Evolutionary conservation across 2,113 vertebrate genomes (phyloP).

Genomic region (Garra rufa): DNA sequence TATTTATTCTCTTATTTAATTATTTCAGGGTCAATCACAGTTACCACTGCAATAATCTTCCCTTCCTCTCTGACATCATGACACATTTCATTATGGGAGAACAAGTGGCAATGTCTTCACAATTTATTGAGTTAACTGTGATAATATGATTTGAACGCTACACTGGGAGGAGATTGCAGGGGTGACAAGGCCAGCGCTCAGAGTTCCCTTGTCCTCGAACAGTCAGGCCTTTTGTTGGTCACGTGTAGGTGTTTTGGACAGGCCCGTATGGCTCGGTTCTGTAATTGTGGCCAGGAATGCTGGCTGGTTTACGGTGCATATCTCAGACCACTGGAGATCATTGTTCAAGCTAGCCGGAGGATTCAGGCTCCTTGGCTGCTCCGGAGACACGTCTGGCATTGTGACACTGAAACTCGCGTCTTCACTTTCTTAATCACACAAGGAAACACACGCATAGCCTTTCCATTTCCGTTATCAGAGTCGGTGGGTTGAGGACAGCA

Average conservation of each 20-base stretch:
- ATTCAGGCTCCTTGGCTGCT: constrained; percentile 47
- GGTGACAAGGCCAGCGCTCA: constrained; percentile 66
- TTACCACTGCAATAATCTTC: constrained; percentile 20
- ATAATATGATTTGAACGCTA: constrained; percentile 72
- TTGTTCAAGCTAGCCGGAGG: constrained; percentile 69
- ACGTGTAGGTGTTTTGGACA: constrained; percentile 78
- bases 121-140: constrained; percentile 76
- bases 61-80: constrained; percentile 54
- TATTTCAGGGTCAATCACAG: constrained; percentile 20
- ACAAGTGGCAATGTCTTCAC: constrained; percentile 65
- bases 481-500: background rate
- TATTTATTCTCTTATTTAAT: background rate
- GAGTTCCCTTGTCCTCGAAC: constrained; percentile 74
- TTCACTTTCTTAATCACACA: constrained; percentile 65
- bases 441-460: constrained; percentile 13
- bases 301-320: constrained; percentile 69
- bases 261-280: constrained; percentile 71
- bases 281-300: constrained; percentile 79
- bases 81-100: constrained; percentile 61
- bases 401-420: constrained; percentile 68
- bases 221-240: constrained; percentile 70
- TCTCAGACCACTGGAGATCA: constrained; percentile 72
- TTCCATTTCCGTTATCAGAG: background rate
- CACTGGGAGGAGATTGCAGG: constrained; percentile 55
- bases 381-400: constrained; percentile 63